Evolutionary conservation across 2,113 vertebrate genomes (phyloP).

Genomic region (Ophiodon elongatus): DNA sequence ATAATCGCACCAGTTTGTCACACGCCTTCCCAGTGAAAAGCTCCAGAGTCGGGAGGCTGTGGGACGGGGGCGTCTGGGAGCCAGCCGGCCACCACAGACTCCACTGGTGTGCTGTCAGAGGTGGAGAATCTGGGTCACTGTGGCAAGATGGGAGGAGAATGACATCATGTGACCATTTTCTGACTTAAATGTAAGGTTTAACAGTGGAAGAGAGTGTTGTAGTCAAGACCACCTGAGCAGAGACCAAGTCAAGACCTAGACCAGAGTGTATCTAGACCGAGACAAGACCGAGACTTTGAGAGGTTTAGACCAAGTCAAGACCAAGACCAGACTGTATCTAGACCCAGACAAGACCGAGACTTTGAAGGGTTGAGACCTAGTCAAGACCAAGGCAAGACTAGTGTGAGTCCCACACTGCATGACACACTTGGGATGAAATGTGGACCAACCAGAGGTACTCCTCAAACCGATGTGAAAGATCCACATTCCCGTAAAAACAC

Average conservation of each 20-base stretch:
- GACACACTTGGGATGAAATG: background rate
- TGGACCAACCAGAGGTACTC: no score
- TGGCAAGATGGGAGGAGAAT: background rate
- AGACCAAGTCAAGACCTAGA: background rate
- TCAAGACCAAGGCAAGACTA: background rate
- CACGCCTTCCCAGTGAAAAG: constrained; percentile 29
- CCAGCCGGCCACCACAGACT: constrained; percentile 30
- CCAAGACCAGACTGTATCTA: no score
- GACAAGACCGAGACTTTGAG: no score
- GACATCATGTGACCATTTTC: background rate
- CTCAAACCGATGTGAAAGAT: no score
- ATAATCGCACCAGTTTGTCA: constrained; percentile 61
- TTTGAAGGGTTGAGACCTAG: background rate
- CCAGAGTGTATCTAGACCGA: no score
- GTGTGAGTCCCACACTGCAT: background rate
- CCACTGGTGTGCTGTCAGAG: constrained; percentile 38
- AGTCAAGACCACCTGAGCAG: no score
- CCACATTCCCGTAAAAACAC: no score
- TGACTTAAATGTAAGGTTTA: background rate
- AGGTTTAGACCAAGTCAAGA: no score
- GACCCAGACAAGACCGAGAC: no score
- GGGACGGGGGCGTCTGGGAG: constrained; percentile 22
- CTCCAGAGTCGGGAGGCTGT: constrained; percentile 36
- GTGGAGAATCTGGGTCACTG: constrained; percentile 56
- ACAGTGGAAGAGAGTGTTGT: background rate